These are phyloP conservation scores for Echeneis naucrates DNA, from an alignment of 2,797 vertebrate genomes.

Conservation along the genomic window DNA sequence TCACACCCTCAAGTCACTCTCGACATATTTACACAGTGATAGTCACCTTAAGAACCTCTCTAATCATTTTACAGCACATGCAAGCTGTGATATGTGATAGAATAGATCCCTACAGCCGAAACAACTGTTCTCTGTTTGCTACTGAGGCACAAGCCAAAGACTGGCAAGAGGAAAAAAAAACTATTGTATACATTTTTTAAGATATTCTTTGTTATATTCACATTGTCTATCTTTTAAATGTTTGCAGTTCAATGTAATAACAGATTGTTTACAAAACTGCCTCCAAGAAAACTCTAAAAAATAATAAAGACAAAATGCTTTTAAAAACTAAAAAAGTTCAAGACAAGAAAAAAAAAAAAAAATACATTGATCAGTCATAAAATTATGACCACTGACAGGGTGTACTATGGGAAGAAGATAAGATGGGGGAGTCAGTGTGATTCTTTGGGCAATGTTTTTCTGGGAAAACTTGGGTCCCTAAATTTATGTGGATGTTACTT, in stretches of 20 bases:
- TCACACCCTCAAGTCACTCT: constrained; percentile 7
- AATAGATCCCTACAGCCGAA: constrained; percentile 12
- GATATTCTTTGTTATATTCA: neutral
- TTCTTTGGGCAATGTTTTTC: too few relatives aligned
- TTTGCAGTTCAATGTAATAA: neutral
- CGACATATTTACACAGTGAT: constrained; percentile 22
- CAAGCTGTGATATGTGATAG: neutral
- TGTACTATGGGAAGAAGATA: too few relatives aligned
- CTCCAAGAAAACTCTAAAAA: neutral
- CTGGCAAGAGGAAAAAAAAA: constrained; percentile 5
- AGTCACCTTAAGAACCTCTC: constrained; percentile 14
- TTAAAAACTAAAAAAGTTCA: too few relatives aligned
- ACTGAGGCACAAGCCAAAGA: neutral
- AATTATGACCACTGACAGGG: too few relatives aligned
- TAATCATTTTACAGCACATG: constrained; percentile 18
- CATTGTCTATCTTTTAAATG: constrained; percentile 1
- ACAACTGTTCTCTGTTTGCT: constrained; percentile 17
- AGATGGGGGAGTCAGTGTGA: too few relatives aligned
- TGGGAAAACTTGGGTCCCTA: too few relatives aligned
- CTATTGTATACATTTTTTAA: constrained; percentile 4
- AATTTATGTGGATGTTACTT: too few relatives aligned
- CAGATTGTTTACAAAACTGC: neutral
- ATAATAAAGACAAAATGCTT: neutral
- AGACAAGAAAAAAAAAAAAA: too few relatives aligned
- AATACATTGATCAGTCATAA: too few relatives aligned